Evolutionary conservation across 2,888 invertebrate species (phyloP).

Genomic region (Agonopterix subpropinquella): DNA sequence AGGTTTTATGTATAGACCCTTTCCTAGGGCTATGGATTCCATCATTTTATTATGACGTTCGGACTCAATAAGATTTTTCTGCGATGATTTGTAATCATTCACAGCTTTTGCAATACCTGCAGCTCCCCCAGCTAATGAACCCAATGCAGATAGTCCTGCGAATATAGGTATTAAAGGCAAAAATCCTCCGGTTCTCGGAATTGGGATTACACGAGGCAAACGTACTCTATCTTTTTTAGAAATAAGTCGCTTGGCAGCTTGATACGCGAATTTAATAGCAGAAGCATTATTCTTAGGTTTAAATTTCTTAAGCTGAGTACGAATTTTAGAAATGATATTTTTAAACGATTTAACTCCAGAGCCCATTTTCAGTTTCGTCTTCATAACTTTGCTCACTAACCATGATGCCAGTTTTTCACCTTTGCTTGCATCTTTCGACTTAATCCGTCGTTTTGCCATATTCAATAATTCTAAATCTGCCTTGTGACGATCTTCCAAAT

Average conservation of each 20-base stretch:
- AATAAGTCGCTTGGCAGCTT: background rate
- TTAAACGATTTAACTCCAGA: slow-evolving; percentile 1
- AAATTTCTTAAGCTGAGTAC: background rate
- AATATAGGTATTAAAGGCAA: slow-evolving; percentile 34
- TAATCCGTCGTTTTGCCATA: slow-evolving; percentile 21
- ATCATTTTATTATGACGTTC: slow-evolving; percentile 19
- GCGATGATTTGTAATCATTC: slow-evolving; percentile 26
- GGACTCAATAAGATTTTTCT: slow-evolving; percentile 14
- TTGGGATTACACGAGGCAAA: slow-evolving; percentile 8
- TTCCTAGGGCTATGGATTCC: slow-evolving; percentile 37
- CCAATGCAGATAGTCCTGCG: slow-evolving; percentile 31
- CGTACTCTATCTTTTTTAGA: background rate
- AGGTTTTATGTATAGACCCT: slow-evolving; percentile 29
- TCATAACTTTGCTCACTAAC: slow-evolving; percentile 9
- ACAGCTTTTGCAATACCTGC: slow-evolving; percentile 31
- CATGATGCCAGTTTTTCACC: slow-evolving; percentile 9
- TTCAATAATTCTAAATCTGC: slow-evolving; percentile 32
- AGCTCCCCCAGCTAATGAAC: slow-evolving; percentile 33
- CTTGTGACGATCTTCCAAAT: slow-evolving; percentile 18
- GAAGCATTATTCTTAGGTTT: background rate
- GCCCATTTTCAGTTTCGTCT: slow-evolving; percentile 4
- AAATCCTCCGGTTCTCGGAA: slow-evolving; percentile 34
- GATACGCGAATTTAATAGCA: background rate
- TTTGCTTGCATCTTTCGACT: slow-evolving; percentile 5
- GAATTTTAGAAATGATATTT: background rate